Base-by-base conservation (phyloP, 2,113 vertebrate genomes). In the Neotoma lepida region DNA sequence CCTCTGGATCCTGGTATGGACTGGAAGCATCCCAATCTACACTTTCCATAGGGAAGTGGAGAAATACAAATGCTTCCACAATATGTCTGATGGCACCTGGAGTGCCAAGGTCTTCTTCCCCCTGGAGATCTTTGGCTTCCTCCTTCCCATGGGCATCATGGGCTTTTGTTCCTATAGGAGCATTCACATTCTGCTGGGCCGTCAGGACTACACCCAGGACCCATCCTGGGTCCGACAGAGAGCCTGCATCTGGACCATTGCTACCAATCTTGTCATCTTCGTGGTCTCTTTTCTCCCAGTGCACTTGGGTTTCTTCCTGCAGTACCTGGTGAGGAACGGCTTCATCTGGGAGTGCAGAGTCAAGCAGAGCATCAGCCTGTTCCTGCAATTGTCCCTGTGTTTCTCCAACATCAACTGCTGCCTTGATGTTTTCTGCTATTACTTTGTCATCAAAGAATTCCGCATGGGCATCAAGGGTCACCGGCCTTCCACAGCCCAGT, bases 401-500 rank as follows among this genome's bases (percentile, higher is more conserved):
- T 91, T 99, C 56, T 98, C 99, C 93, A 99, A 99, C 80, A 24
- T 99, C 88, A 99, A 99, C 98, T 99, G 99, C 97, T 99, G 99
- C 85, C 98, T 99, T 54, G 99, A 99, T 12, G 99, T 98, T 33
- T 90, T 99, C 84, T 99, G 99, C 96, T 99, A 99, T 94, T 99
- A 99, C 96, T 99, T 99, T 91, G 98, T 98, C 35, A 98, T 98
- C 39, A 98, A 97, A 77, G 99, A 99, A 97, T 98, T 99, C 91
- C 97, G 98, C 35, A 10, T 9, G 46, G 51, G 58, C 39, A 12
- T 96, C 33, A 56, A 28, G 87, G 76, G 70, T 71, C 94, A 28
- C 9, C 84, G 35, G 82, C 51, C 68, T 71, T 81, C 76, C 68
- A 4, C 56, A 14, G n/a, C 12, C 63, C 68, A 66, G 49, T 58